Percentiles rank a stretch among this genome's conserved stretches.
Evolutionary conservation across 2,888 invertebrate genomes (phyloP).

Genomic region (Ophion slaviceki): DNA sequence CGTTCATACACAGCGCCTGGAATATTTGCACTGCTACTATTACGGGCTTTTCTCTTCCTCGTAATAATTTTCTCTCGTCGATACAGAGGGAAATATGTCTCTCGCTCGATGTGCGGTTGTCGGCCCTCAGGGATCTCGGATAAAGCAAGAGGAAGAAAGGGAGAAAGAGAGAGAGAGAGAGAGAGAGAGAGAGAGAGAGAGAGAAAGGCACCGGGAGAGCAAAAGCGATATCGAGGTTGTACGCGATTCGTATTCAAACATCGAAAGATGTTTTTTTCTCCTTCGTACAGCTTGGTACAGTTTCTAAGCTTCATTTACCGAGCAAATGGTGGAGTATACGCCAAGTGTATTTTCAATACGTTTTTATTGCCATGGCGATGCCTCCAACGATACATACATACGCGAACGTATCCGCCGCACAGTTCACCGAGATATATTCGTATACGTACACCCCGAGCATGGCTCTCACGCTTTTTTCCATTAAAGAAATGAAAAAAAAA

Average conservation of each 20-base stretch:
- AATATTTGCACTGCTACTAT: slow-evolving; percentile 11
- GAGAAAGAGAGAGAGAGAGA: background rate
- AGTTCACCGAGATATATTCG: no score
- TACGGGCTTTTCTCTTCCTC: slow-evolving; percentile 2
- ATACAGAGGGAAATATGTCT: slow-evolving; percentile 19
- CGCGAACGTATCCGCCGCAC: background rate
- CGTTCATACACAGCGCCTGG: slow-evolving; percentile 19
- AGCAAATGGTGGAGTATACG: slow-evolving; percentile 52
- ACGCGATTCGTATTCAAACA: slow-evolving; percentile 40
- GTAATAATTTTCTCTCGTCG: slow-evolving; percentile 25
- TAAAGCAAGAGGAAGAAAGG: background rate
- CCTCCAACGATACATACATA: background rate
- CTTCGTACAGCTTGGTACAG: no score
- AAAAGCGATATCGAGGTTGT: slow-evolving; percentile 1
- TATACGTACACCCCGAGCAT: no score
- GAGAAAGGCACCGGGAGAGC: background rate
- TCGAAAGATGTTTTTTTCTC: slow-evolving; percentile 25
- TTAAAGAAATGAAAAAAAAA: no score
- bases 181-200: background rate
- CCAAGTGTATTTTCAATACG: slow-evolving; percentile 63
- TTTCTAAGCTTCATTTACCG: slow-evolving; percentile 55
- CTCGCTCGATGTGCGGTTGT: slow-evolving; percentile 5
- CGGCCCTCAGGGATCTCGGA: background rate
- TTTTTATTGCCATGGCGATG: slow-evolving; percentile 56
- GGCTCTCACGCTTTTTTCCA: no score